Evolutionary conservation across 2,888 invertebrate species (phyloP).

Genomic region (Diabrotica balteata): DNA sequence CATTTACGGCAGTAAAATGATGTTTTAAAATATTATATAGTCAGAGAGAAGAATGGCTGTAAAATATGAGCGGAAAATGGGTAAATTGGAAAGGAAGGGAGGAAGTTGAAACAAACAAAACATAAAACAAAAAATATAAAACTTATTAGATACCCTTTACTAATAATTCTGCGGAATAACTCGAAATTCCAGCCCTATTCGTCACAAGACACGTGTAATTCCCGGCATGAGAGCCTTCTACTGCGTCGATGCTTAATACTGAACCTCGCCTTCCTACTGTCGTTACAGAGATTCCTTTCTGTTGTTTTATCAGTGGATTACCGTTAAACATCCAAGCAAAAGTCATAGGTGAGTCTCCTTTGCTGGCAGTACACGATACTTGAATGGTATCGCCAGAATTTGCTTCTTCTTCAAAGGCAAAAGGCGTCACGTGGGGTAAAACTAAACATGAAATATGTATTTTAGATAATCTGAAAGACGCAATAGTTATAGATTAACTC

Average conservation of each 20-base stretch:
- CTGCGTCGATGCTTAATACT: constrained; percentile 69
- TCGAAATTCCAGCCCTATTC: constrained; percentile 71
- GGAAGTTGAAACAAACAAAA: too few relatives aligned
- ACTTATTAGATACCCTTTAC: constrained; percentile 68
- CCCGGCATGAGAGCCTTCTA: constrained; percentile 72
- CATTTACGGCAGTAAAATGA: too few relatives aligned
- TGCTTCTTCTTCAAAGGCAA: constrained; percentile 69
- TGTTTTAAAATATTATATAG: too few relatives aligned
- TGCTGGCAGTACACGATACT: constrained; percentile 67
- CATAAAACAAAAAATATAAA: too few relatives aligned
- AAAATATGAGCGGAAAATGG: too few relatives aligned
- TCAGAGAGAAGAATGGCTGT: too few relatives aligned
- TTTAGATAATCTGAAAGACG: too few relatives aligned
- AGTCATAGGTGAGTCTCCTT: constrained; percentile 77
- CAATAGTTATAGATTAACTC: too few relatives aligned
- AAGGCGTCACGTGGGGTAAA: constrained; percentile 71
- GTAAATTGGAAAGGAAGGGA: too few relatives aligned
- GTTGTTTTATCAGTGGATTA: constrained; percentile 62
- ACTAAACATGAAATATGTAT: not conserved
- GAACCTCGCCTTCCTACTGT: constrained; percentile 66
- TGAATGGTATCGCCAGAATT: constrained; percentile 73
- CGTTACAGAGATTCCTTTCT: constrained; percentile 51
- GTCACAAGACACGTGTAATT: constrained; percentile 74
- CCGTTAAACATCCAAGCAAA: constrained; percentile 77
- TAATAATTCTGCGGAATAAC: constrained; percentile 68